These are phyloP conservation scores for Eubasilissa regina DNA, from an alignment of 1,140 invertebrate genomes.

Conservation along the genomic window DNA sequence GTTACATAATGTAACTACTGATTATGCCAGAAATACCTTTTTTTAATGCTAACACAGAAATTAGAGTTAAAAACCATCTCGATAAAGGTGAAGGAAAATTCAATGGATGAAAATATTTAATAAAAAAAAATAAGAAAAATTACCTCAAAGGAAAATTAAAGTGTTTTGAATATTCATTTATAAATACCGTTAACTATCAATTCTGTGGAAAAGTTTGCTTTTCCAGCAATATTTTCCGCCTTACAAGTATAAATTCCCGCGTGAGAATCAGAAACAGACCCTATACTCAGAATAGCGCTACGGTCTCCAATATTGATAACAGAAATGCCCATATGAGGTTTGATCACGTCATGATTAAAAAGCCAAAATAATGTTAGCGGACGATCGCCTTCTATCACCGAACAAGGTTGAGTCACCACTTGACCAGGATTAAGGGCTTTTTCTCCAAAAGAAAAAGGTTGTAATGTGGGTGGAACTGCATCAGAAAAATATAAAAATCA, in stretches of 20 bases:
- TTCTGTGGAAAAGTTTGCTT: slow-evolving; percentile 67
- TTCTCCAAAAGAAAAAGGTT: too few relatives aligned
- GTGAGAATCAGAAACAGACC: slow-evolving; percentile 75
- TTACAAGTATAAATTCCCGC: slow-evolving; percentile 79
- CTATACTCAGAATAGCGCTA: slow-evolving; percentile 79
- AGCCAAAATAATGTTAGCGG: slow-evolving; percentile 81
- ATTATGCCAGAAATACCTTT: neutral
- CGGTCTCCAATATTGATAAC: slow-evolving; percentile 77
- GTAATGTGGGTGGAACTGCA: slow-evolving; percentile 80
- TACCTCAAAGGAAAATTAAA: slow-evolving; percentile 22
- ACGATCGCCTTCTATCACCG: slow-evolving; percentile 82
- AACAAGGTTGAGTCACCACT: slow-evolving; percentile 78
- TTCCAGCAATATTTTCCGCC: slow-evolving; percentile 78
- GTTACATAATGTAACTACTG: neutral
- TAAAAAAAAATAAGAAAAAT: slow-evolving; percentile 50
- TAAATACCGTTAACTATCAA: slow-evolving; percentile 76
- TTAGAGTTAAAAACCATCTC: neutral
- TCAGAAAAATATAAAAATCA: slow-evolving; percentile 54
- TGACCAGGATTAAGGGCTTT: slow-evolving; percentile 80
- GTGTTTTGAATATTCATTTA: slow-evolving; percentile 15
- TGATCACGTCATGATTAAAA: slow-evolving; percentile 75
- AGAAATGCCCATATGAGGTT: slow-evolving; percentile 69
- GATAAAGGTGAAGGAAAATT: slow-evolving; percentile 2
- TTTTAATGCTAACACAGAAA: neutral
- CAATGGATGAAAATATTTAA: slow-evolving; percentile 34